Evolutionary conservation across 2,113 vertebrate species (phyloP).

Genomic region (Phainopepla nitens): DNA sequence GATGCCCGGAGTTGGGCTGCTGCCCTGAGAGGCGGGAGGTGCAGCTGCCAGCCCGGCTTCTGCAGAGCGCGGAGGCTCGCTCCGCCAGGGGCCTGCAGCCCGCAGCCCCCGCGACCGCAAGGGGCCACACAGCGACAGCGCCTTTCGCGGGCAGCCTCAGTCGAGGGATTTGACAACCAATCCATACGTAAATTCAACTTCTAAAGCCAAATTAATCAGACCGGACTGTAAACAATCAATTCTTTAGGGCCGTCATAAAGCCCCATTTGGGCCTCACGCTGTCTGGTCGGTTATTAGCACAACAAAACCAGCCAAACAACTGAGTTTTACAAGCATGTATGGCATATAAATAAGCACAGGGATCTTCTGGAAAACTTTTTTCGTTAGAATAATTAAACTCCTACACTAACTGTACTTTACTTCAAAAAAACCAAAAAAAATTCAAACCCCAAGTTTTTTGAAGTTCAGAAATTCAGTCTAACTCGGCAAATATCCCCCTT

Average conservation of each 20-base stretch:
- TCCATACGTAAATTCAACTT: neutral
- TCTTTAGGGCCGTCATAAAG: neutral
- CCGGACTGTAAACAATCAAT: accelerated
- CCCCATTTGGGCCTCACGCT: too few species aligned
- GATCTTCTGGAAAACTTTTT: neutral
- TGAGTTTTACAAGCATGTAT: neutral
- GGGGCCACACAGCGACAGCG: too few species aligned
- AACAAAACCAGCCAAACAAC: neutral
- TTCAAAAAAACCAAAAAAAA: neutral
- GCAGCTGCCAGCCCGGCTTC: neutral
- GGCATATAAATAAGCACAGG: neutral
- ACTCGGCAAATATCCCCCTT: neutral
- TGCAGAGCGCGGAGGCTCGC: too few species aligned
- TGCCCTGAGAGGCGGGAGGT: accelerated
- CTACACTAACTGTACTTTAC: neutral
- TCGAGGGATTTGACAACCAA: too few species aligned
- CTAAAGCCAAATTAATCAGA: neutral
- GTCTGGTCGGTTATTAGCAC: too few species aligned
- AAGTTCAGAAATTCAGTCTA: neutral
- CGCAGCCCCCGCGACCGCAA: too few species aligned
- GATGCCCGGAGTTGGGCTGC: accelerated
- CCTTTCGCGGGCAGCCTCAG: too few species aligned
- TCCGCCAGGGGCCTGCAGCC: too few species aligned
- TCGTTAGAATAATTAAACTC: neutral
- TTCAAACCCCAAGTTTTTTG: neutral